Evolutionary conservation across 2,888 invertebrate genomes (phyloP).

Genomic region (Noctua pronuba): DNA sequence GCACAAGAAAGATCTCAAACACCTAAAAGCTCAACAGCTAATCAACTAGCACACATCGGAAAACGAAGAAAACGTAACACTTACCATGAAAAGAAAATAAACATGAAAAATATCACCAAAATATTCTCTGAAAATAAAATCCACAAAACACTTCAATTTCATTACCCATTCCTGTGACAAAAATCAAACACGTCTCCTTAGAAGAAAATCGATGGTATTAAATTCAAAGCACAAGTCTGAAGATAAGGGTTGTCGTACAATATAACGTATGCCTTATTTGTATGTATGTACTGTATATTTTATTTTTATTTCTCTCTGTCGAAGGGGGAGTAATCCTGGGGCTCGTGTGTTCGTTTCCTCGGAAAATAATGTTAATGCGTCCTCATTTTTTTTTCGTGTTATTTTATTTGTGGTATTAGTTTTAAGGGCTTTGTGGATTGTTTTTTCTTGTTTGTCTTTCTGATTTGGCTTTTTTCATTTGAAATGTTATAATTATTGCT

Average conservation of each 20-base stretch:
- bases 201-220: conserved; percentile 78
- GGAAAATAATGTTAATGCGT: conserved; percentile 64
- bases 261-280: conserved; percentile 77
- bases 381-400: conserved; percentile 39
- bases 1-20: not conserved
- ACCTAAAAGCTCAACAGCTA: not conserved
- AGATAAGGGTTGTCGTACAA: conserved; percentile 78
- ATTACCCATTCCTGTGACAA: conserved; percentile 60
- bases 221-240: conserved; percentile 76
- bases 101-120: not conserved
- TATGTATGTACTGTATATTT: conserved; percentile 71
- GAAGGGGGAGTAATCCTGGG: conserved; percentile 70
- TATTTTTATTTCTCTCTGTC: conserved; percentile 68
- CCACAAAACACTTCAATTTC: conserved; percentile 58
- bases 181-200: conserved; percentile 66
- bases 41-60: not conserved
- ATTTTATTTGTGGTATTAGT: conserved; percentile 56
- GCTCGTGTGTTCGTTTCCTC: conserved; percentile 56
- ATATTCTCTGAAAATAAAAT: conserved; percentile 12
- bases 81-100: not conserved
- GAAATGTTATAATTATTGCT: not conserved
- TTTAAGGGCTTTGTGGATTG: conserved; percentile 29
- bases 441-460: conserved; percentile 3
- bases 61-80: not conserved
- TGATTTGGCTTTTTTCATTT: not conserved